Conservation (phyloP, 2,888 invertebrate species). For the Andrena trimmerana region DNA sequence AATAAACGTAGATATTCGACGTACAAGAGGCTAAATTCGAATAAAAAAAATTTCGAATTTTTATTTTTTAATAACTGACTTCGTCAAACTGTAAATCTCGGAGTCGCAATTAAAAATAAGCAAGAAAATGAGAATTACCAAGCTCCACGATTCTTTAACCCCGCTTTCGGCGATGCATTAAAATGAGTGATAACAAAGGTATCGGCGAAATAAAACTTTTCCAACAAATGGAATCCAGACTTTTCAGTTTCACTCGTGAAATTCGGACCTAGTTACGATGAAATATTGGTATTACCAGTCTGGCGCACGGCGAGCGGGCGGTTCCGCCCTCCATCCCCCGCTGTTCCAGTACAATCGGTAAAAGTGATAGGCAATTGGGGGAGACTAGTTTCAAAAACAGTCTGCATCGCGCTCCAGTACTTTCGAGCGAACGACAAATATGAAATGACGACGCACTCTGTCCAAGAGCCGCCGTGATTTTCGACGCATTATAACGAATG, state of each 20-base stretch:
- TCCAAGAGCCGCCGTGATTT: conserved; percentile 61
- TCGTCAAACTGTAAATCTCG: too few relatives aligned
- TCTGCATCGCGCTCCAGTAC: conserved; percentile 41
- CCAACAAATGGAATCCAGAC: background rate
- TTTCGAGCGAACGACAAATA: conserved; percentile 68
- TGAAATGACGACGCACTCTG: conserved; percentile 57
- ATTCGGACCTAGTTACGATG: conserved; percentile 41
- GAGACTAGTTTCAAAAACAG: conserved; percentile 58
- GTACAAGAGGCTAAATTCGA: too few relatives aligned
- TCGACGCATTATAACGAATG: conserved; percentile 57
- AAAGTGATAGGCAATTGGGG: conserved; percentile 51
- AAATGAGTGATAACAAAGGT: background rate
- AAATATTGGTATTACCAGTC: conserved; percentile 52
- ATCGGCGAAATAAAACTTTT: conserved; percentile 15
- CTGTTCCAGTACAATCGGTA: conserved; percentile 26
- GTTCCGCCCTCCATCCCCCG: conserved; percentile 8
- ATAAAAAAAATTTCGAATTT: too few relatives aligned
- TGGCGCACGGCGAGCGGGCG: conserved; percentile 20
- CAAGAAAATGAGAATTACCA: too few relatives aligned
- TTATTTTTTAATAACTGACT: too few relatives aligned
- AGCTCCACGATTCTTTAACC: background rate
- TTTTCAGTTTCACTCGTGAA: conserved; percentile 40
- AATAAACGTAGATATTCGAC: too few relatives aligned
- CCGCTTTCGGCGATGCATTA: background rate
- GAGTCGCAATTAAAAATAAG: too few relatives aligned